Conservation (phyloP, 1,140 invertebrate species). For the Nylanderia fulva region DNA sequence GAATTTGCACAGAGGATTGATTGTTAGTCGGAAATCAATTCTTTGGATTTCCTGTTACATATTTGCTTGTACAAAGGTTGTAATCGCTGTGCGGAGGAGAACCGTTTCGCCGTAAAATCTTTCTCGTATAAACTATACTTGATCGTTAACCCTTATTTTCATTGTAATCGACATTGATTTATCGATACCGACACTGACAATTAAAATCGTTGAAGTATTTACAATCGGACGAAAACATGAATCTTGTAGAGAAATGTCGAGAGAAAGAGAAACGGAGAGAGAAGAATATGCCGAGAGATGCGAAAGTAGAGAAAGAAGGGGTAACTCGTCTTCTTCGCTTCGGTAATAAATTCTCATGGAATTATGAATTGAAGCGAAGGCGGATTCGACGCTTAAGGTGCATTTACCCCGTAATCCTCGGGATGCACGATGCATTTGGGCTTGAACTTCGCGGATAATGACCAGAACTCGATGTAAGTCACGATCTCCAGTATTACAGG, state of each 20-base stretch:
- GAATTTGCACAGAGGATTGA: neutral
- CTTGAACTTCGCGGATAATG: constrained; percentile 63
- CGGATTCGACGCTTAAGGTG: constrained; percentile 62
- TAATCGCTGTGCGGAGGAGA: neutral
- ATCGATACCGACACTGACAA: neutral
- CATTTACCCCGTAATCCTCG: constrained; percentile 65
- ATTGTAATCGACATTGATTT: neutral
- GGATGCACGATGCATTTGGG: constrained; percentile 61
- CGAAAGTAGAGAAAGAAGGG: neutral
- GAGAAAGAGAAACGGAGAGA: neutral
- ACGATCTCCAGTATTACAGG: constrained; percentile 62
- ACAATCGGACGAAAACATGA: neutral
- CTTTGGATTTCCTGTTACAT: neutral
- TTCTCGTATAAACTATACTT: neutral
- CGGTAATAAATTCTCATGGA: constrained; percentile 71
- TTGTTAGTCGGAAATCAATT: neutral
- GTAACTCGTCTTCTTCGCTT: constrained; percentile 30
- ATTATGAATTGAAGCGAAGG: constrained; percentile 69
- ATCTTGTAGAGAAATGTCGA: constrained; percentile 8
- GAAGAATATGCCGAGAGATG: neutral
- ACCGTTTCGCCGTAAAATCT: neutral
- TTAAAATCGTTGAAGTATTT: constrained; percentile 24
- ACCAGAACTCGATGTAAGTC: constrained; percentile 70
- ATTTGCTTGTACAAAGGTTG: neutral
- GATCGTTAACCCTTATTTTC: neutral